Conservation (phyloP, 1,140 invertebrate species). For the Neodiprion fabricii region DNA sequence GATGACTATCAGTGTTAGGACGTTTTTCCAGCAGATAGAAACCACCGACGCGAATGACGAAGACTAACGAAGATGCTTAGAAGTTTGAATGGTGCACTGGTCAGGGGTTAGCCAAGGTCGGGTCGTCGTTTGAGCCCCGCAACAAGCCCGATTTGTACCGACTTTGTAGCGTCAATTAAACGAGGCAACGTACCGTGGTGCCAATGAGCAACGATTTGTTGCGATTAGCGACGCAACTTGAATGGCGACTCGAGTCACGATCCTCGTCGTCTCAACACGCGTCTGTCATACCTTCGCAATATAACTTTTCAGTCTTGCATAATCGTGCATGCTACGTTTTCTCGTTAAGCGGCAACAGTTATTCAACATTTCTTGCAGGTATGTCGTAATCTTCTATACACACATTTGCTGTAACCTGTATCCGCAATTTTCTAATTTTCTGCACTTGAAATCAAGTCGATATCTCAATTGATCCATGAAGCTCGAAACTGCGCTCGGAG, state of each 20-base stretch:
- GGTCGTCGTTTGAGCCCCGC: not conserved
- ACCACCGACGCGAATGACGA: conserved; percentile 37
- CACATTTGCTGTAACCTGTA: too few relatives aligned
- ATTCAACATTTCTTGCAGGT: conserved; percentile 9
- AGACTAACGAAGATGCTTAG: conserved; percentile 33
- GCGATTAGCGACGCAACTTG: not conserved
- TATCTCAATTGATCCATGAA: not conserved
- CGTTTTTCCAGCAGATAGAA: too few relatives aligned
- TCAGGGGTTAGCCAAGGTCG: conserved; percentile 39
- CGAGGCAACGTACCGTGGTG: not conserved
- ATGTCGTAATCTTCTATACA: conserved; percentile 12
- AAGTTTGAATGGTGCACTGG: conserved; percentile 15
- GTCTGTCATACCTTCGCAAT: too few relatives aligned
- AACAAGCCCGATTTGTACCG: conserved; percentile 14
- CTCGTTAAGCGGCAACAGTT: not conserved
- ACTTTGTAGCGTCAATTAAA: conserved; percentile 6
- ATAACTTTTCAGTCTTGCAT: too few relatives aligned
- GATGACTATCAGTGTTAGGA: not conserved
- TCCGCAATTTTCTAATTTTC: too few relatives aligned
- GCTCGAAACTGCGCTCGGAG: conserved; percentile 20
- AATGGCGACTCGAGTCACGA: not conserved
- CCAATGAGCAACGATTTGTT: not conserved
- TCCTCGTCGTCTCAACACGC: not conserved
- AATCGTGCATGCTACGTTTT: too few relatives aligned
- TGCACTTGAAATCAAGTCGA: too few relatives aligned